Evolutionary conservation across 2,888 invertebrate species (phyloP), one percentile per base, ranked within the genome.

Genomic region (Ariolimax columbianus): DNA sequence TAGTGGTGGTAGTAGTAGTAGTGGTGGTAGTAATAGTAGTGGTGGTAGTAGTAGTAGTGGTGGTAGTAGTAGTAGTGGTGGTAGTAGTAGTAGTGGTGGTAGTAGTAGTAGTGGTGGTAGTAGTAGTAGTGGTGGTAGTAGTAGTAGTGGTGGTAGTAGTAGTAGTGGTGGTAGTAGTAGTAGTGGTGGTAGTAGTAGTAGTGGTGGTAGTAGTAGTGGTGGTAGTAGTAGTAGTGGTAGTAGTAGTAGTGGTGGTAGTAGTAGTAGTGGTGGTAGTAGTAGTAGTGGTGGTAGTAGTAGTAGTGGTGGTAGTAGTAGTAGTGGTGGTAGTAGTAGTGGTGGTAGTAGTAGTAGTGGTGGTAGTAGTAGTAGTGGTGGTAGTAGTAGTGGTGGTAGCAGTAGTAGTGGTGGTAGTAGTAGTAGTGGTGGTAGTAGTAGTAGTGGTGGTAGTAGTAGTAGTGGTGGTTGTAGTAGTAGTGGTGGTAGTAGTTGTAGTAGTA

Each of bases 211-310:
- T 73, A 73, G 73, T 73, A 73, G 73, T 33, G 33, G 73, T 73
- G 33, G 73, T 33, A 38, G 40, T 73, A 38, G 30, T 47, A 55
- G 55, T 77, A 77, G 55, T 83, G 47, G 55, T 51, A 79, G 47
- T 36, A 80, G 23, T 80, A 79, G 72, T 70, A 66, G 51, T 79
- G 30, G 63, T 63, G 36, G 63, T 33, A 77, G 80, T 80, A 80
- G 66, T 80, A 80, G 80, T 80, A 80, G 80, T 80, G 63, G 80
- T 66, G 14, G 66, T 80, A 66, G 66, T 80, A 80, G 63, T 80
- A 66, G 66, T 80, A 66, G 66, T 66, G 36, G 66, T 80, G 36
- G 66, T 80, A 66, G 66, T 80, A 66, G 66, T 80, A 66, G 66
- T 66, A 80, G 66, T 80, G 63, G 80, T 80, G 63, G 66, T 80